Base-by-base conservation (phyloP, 2,888 invertebrate species). In the Prosapia bicincta region DNA sequence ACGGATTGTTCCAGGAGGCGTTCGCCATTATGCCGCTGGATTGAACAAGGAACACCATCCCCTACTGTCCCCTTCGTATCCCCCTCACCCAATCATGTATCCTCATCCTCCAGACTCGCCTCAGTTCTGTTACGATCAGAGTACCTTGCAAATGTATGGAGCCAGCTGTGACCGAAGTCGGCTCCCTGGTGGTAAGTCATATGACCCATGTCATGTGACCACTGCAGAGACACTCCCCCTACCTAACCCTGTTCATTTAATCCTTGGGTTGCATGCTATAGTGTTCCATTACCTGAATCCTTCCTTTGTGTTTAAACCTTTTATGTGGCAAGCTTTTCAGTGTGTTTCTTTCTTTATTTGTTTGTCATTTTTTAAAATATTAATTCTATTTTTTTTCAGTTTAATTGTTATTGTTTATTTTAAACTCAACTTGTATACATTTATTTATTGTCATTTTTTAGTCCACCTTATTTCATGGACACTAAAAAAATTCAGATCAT, bases 51-150 rank as follows among this genome's bases (percentile, higher is more conserved):
- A 84, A 83, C 84, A 85, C 79, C 84, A 83, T 82, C 82, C 84
- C 80, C 81, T 85, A 80, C 82, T 70, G 65, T 72, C 71, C 74
- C 76, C 71, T 24, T 72, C 71, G 68, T 72, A 76, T 66, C 78
- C 78, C 43, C 78, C 75, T 79, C 84, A 84, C 82, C 85, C 82
- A 85, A 84, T 82, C 83, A 80, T 78, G 73, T 80, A 85, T 84
- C 82, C 84, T 83, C 81, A 83, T 71, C 80, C 79, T 83, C 83
- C 83, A 82, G 68, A 73, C 20, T 69, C 73, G 38, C 86, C 86
- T 84, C 88, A 87, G 85, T 88, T 87, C 86, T 88, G 88, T 87
- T 88, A 88, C 85, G 88, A 89, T 86, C 88, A 88, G 85, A 85
- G 86, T 84, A 85, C 84, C 76, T 84, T 85, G 81, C 83, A 84